Conservation (phyloP, 2,113 vertebrate genomes). For the Anolis sagrei region DNA sequence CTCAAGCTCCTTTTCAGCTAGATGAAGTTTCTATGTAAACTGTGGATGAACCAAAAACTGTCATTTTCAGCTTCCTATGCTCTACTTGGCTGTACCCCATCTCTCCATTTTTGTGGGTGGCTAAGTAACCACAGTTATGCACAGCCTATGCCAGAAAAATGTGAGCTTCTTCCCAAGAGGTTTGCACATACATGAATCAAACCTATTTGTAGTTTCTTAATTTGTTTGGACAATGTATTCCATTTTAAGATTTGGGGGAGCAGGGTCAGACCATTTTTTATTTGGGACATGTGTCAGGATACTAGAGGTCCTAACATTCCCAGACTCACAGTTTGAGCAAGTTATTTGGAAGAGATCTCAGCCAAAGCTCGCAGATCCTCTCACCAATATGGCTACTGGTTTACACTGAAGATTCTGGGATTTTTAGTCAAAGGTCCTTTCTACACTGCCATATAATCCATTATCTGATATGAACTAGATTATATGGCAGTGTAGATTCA, state of each 20-base stretch:
- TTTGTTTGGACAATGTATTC: neutral
- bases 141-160: neutral
- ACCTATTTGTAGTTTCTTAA: constrained; percentile 8
- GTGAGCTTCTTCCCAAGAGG: neutral
- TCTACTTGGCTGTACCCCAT: neutral
- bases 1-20: neutral
- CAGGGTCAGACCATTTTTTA: neutral
- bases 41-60: neutral
- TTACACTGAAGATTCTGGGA: no score
- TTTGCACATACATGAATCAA: neutral
- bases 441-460: no score
- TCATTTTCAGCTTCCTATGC: neutral
- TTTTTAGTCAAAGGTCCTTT: no score
- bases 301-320: neutral
- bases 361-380: no score
- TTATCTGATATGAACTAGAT: no score
- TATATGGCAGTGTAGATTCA: no score
- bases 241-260: neutral
- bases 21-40: neutral
- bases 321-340: no score
- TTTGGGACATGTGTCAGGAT: neutral
- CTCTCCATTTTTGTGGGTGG: neutral
- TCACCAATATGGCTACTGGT: no score
- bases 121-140: neutral
- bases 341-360: no score